Conservation (phyloP, 2,797 vertebrate species). For the Pseudocheirus occidentalis region DNA sequence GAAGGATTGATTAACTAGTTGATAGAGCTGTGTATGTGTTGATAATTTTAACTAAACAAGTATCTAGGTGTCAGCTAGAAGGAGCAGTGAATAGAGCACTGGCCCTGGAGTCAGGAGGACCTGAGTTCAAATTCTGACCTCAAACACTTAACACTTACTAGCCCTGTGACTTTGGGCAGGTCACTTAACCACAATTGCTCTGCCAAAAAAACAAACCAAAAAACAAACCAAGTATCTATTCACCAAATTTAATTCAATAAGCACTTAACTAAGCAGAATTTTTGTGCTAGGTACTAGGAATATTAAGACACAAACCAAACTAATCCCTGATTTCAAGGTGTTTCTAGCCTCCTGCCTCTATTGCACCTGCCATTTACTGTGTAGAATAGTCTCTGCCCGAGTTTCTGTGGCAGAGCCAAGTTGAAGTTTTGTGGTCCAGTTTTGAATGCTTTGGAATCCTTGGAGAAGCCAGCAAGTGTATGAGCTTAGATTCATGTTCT, state of each 20-base stretch:
- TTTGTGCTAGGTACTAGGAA: background rate
- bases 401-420: constrained; percentile 12
- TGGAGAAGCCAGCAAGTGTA: constrained; percentile 9
- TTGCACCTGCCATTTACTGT: background rate
- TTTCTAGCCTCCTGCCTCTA: background rate
- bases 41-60: background rate
- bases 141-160: too few relatives aligned
- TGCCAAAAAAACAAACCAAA: too few relatives aligned
- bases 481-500: background rate
- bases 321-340: background rate
- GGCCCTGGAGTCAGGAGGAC: too few relatives aligned
- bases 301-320: background rate
- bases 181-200: too few relatives aligned
- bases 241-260: background rate
- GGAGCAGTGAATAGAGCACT: too few relatives aligned
- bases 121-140: too few relatives aligned
- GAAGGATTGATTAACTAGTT: too few relatives aligned
- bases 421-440: constrained; percentile 1
- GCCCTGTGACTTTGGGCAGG: too few relatives aligned
- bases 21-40: background rate
- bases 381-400: constrained; percentile 26
- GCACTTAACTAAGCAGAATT: too few relatives aligned
- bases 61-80: background rate
- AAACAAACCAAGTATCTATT: background rate
- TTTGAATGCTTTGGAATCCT: constrained; percentile 31